A percentile compares a stretch with the other conserved stretches of the same genome.
Evolutionary conservation across 2,797 vertebrate species (phyloP).

Genomic region (Fringilla coelebs): DNA sequence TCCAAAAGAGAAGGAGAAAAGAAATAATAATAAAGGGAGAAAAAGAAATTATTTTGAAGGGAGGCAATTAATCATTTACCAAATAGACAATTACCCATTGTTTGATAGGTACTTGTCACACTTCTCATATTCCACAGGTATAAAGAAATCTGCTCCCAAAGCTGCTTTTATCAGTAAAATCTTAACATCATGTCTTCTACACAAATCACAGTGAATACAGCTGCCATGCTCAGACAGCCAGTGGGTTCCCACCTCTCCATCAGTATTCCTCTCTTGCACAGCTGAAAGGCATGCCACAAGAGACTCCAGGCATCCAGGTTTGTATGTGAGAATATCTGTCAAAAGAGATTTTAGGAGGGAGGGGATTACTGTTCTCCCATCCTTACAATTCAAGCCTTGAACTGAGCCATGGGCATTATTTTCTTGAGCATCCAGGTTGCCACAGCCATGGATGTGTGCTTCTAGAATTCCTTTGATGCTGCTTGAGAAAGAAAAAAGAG

Average conservation of each 20-base stretch:
- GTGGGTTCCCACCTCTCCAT: not conserved
- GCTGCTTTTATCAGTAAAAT: not conserved
- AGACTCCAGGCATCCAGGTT: not conserved
- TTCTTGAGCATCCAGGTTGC: not conserved
- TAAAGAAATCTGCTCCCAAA: not conserved
- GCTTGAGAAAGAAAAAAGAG: not conserved
- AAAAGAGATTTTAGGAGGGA: not conserved
- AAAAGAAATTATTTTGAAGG: not conserved
- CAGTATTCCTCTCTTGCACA: not conserved
- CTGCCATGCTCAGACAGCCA: fast-evolving
- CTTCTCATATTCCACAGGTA: not conserved
- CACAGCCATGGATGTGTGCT: fast-evolving
- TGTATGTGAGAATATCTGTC: not conserved
- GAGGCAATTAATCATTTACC: not conserved
- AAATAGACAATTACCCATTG: not conserved
- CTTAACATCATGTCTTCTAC: not conserved
- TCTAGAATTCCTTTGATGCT: not conserved
- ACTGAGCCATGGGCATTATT: not conserved
- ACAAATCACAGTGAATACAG: not conserved
- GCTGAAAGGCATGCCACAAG: not conserved
- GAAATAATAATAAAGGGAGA: not conserved
- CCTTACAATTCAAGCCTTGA: not conserved
- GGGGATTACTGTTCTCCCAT: not conserved
- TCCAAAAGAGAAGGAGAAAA: not conserved
- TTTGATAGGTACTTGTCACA: not conserved